Base-by-base conservation (phyloP, 2,888 invertebrate genomes). In the Meteorus cinctellus region DNA sequence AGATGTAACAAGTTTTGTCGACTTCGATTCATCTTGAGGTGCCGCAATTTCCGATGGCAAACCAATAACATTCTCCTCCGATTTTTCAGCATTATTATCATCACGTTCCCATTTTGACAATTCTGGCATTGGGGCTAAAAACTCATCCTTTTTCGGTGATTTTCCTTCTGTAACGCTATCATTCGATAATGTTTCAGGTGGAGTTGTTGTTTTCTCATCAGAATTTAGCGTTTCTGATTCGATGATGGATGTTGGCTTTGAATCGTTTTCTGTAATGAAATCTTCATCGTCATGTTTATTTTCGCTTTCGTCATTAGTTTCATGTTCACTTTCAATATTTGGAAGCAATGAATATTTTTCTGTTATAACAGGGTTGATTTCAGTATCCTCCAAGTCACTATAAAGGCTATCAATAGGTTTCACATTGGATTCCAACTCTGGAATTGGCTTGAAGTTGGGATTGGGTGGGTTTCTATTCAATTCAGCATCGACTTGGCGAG, bases 31-130 rank as follows among this genome's bases (percentile, higher is more conserved):
- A 27, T 88, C 88, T 14, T 82, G 83, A 63, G 86, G 85, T 51
- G 69, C 82, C 62, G 80, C 86, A 72, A 79, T 78, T 27, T 85
- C 85, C 85, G 91, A 90, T 0, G 90, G 91, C 48, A 90, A 90
- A 19, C 90, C 89, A 31, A 91, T 90, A 0, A 90, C 90, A 83
- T 89, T 91, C 82, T 89, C 91, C 19, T 87, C 87, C 3, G 80
- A 72, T 75, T 87, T 88, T 45, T 89, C 89, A 0, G 81, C 79
- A 3, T 85, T 48, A 48, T 16, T 85, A 4, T 90, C 90, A 60
- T 94, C 94, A 41, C 95, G 93, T 90, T 97, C 97, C 97, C 97
- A 97, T 89, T 97, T 97, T 0, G 97, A 97, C 70, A 94, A 90
- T 85, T 95, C 96, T 0, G 97, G 96, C 77, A 96, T 83, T 2